phyloP scores from a whole-genome alignment of 1,140 invertebrate genomes.

The Cotesia glomerata region DNA sequence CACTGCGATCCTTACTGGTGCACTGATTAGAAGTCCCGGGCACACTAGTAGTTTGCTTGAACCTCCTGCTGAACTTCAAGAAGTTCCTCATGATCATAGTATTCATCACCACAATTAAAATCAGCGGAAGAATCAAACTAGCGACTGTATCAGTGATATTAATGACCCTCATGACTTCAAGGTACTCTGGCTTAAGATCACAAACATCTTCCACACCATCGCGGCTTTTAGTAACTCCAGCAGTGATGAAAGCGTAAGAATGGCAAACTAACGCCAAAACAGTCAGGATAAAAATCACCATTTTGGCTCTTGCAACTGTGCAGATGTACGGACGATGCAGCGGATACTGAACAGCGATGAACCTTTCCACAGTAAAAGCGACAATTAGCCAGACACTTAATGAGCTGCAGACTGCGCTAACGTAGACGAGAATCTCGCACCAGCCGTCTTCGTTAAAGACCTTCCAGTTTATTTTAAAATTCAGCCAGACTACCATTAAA shows the following conservation, averaged over 20 bases:
- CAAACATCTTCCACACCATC: slow-evolving; percentile 58
- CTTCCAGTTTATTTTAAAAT: slow-evolving; percentile 59
- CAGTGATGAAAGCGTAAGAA: slow-evolving; percentile 64
- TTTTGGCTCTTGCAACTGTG: slow-evolving; percentile 67
- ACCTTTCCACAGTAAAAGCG: slow-evolving; percentile 71
- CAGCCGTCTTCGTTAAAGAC: slow-evolving; percentile 65
- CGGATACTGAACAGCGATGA: slow-evolving; percentile 72
- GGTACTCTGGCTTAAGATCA: slow-evolving; percentile 57
- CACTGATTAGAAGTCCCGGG: slow-evolving; percentile 37
- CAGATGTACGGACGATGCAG: slow-evolving; percentile 69
- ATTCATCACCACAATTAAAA: slow-evolving; percentile 68
- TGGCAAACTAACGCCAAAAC: slow-evolving; percentile 60
- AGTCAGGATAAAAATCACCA: slow-evolving; percentile 61
- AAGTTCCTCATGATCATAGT: slow-evolving; percentile 65
- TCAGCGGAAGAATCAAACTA: slow-evolving; percentile 65
- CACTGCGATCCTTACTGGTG: slow-evolving; percentile 48
- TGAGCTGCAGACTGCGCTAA: slow-evolving; percentile 67
- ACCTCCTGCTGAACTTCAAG: slow-evolving; percentile 58
- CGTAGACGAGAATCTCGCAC: slow-evolving; percentile 68
- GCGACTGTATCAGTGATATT: slow-evolving; percentile 67
- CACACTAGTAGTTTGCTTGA: slow-evolving; percentile 44
- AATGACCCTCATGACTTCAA: slow-evolving; percentile 62
- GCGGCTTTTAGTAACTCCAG: slow-evolving; percentile 50
- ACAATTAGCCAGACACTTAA: slow-evolving; percentile 70
- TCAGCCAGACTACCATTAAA: slow-evolving; percentile 65